Evolutionary conservation across 2,797 vertebrate genomes (phyloP), one percentile per base, ranked within the genome.

Genomic region (Pipistrellus pipistrellus): DNA sequence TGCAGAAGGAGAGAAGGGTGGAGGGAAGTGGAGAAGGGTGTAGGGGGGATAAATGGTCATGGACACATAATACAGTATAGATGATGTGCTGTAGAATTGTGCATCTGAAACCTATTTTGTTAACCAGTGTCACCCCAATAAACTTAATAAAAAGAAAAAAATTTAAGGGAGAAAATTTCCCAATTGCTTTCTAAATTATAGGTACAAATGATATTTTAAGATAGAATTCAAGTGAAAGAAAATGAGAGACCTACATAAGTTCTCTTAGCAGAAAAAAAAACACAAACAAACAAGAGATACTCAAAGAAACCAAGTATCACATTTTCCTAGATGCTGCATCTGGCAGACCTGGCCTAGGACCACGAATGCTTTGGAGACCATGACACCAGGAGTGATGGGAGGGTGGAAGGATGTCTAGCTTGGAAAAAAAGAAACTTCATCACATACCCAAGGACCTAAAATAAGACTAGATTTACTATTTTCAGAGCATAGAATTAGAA

Each of bases 151-250:
- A 66, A 66, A 66, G 64, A 13, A 18, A 32, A 66, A 66, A 55
- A 44, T 4, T 68, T 68, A 62, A 55, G 30, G 68, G 20, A 68
- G 20, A 83, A 11, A 53, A 71, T 8, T 57, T 64, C 86, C 76
- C 14, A 57, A 23, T 76, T 66, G 32, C 9, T 30, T 85, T 51
- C 72, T 64, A 51, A 88, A 59, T 81, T 76, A 32, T 8, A n/a
- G 69, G 62, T 71, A 38, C 44, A 85, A 77, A 59, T n/a, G 27
- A 14, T 51, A 48, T 55, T 86, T 91, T 85, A 95, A 80, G 25
- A 86, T 1, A 87, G 23, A 92, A 92, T 12, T 78, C 48, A 90
- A 57, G 44, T 53, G 18, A 87, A 85, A 84, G 30, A 88, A 85
- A 90, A 66, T 59, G 11, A 85, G 30, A 88, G 13, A 89, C 8